phyloP scores from a whole-genome alignment of 2,888 invertebrate species.

The Deilephila elpenor region DNA sequence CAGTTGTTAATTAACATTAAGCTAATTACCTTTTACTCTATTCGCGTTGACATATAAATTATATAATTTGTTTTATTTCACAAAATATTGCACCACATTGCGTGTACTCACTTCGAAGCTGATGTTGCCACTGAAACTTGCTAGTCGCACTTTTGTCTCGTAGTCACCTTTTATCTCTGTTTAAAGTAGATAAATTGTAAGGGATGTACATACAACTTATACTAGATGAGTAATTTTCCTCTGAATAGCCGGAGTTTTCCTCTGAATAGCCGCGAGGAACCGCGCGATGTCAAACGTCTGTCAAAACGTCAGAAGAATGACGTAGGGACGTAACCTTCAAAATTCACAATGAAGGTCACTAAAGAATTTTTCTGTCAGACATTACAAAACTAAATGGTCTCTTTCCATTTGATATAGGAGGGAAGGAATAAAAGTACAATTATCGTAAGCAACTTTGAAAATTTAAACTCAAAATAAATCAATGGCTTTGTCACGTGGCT shows the following conservation, averaged over 20 bases:
- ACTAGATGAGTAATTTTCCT: neutral
- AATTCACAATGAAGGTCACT: neutral
- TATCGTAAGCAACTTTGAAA: neutral
- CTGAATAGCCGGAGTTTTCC: neutral
- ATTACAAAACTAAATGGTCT: too few species aligned
- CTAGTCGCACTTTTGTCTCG: slow-evolving; percentile 1
- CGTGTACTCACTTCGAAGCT: slow-evolving; percentile 37
- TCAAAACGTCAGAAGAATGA: neutral
- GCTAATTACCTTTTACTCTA: neutral
- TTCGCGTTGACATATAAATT: slow-evolving; percentile 46
- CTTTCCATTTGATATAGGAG: too few species aligned
- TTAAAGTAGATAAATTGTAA: neutral
- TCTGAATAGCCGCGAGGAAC: neutral
- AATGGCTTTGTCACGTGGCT: neutral
- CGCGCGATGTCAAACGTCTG: slow-evolving; percentile 3
- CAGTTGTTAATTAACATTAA: neutral
- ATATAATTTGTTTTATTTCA: slow-evolving; percentile 58
- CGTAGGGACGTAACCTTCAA: neutral
- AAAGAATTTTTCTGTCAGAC: too few species aligned
- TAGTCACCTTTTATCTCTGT: neutral
- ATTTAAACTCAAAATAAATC: neutral
- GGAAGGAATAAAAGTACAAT: too few species aligned
- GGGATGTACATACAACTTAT: neutral
- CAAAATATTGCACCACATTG: slow-evolving; percentile 66
- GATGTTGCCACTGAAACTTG: neutral